Conservation (phyloP, 2,113 vertebrate genomes). For the Tupaia tana region DNA sequence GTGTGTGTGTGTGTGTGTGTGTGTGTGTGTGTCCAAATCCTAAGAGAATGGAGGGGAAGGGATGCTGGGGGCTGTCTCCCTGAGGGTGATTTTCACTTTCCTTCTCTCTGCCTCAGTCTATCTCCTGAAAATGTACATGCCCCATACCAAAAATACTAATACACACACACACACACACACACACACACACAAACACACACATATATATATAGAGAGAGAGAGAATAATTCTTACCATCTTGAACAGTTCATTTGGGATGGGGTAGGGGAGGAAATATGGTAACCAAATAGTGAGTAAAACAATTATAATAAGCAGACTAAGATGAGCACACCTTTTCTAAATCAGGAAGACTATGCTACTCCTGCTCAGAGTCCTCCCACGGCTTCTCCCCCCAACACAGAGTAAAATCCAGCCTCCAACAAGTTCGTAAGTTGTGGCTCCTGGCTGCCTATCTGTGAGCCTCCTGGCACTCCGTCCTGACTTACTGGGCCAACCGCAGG, state of each 20-base stretch:
- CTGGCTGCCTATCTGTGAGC: neutral
- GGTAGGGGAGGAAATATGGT: neutral
- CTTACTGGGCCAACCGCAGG: neutral
- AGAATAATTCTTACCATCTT: neutral
- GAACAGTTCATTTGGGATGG: neutral
- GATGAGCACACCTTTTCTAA: neutral
- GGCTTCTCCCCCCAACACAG: neutral
- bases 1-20: too few relatives aligned
- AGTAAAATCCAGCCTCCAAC: neutral
- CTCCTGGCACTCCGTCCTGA: neutral
- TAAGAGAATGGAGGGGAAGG: too few relatives aligned
- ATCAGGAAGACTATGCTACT: neutral
- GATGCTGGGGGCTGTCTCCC: too few relatives aligned
- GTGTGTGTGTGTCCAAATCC: too few relatives aligned
- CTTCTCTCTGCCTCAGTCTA: too few relatives aligned
- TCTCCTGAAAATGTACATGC: too few relatives aligned
- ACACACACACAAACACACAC: too few relatives aligned
- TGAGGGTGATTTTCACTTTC: too few relatives aligned
- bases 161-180: too few relatives aligned
- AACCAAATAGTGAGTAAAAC: neutral
- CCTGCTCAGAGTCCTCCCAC: neutral
- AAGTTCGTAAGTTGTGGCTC: neutral
- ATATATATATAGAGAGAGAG: neutral
- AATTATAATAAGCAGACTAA: neutral
- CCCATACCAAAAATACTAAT: too few relatives aligned